Base-by-base conservation (phyloP, 2,113 vertebrate species). In the Podarcis raffonei region DNA sequence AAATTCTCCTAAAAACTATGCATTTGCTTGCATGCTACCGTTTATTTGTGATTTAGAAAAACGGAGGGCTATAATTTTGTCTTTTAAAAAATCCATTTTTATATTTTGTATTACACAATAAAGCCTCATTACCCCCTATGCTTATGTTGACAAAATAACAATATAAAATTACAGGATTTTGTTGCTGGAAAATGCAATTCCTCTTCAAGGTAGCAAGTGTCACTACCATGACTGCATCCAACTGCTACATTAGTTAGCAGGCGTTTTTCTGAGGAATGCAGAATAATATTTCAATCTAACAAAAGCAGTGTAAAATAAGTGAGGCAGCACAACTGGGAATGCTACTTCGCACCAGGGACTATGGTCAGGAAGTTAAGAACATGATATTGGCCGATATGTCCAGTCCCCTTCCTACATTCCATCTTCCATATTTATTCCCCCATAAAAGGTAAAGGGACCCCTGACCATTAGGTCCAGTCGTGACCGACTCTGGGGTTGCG, bases 21-120 rank as follows among this genome's bases (percentile, higher is more conserved):
- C 27, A 42, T 4, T 48, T 66, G 6, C 6, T 66, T 83, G 57
- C 71, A 82, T 48, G 57, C 57, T 76, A 23, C 30, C 48, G 7
- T n/a, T 62, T 6, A 88, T 32, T 72, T 87, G 4, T 71, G 39
- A 87, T 87, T 87, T 81, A 72, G 48, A 59, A 65, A 75, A 20
- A 59, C 6, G 27, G 20, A 1, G 23, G 9, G 6, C 81, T 16
- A 39, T 48, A n/a, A 2, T n/a, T 18, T 78, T 76, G 65, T 30
- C 25, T 48, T 68, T 68, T 5, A 62, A 62, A 53, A 53, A 53
- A 12, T 5, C 16, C 32, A n/a, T 69, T 32, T 79, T 35, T 32
- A 6, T 59, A n/a, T 78, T 15, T 25, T 48, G 42, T 80, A 6
- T 80, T 81, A 39, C 32, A 74, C 35, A 87, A 27, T 69, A 69